Evolutionary conservation across 2,113 vertebrate species (phyloP), one percentile per base, ranked within the genome.

Genomic region (Corvus cornix): DNA sequence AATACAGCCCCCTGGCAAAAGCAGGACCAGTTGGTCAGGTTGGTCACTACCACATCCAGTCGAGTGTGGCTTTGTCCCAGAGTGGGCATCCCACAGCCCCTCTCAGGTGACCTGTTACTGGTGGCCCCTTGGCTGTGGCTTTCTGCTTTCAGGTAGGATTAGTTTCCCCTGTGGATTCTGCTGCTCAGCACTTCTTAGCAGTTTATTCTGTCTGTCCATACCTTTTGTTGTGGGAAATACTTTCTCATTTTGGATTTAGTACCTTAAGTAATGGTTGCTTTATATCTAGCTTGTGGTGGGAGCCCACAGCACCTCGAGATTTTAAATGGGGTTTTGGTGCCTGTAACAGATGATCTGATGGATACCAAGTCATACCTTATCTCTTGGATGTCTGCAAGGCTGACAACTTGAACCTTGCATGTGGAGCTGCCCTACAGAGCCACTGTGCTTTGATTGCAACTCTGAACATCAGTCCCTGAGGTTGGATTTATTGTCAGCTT

Each of bases 151-250:
- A 39, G 39, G 16, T 9, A 55, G 51, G 19, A 46, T 59, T 73
- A 3, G 6, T 24, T 87, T 39, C 10, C 21, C 23, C 13, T 51
- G 3, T 30, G 44, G 51, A 44, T 81, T 76, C 24, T 52, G 35
- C 48, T 76, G 19, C 26, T 51, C 0, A 1, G 23, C 11, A 7
- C 35, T 15, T 58, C 63, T 26, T 33, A 16, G 1, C 20, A n/a
- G 12, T 43, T 52, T 31, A 15, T 70, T 79, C 58, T 80, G 26
- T 27, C 35, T 33, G 43, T 37, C 43, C 1, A 0, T n/a, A 4
- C 37, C 12, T 62, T 87, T 52, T 59, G 74, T 33, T 9, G 6
- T 35, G 24, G 31, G 21, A 70, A n/a, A 48, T 39, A 20, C 5
- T 37, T 90, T 14, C 49, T 82, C 6, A 4, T 84, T 83, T 72